These are phyloP conservation scores for Danaus plexippus DNA, from an alignment of 1,140 invertebrate species.

Conservation along the genomic window DNA sequence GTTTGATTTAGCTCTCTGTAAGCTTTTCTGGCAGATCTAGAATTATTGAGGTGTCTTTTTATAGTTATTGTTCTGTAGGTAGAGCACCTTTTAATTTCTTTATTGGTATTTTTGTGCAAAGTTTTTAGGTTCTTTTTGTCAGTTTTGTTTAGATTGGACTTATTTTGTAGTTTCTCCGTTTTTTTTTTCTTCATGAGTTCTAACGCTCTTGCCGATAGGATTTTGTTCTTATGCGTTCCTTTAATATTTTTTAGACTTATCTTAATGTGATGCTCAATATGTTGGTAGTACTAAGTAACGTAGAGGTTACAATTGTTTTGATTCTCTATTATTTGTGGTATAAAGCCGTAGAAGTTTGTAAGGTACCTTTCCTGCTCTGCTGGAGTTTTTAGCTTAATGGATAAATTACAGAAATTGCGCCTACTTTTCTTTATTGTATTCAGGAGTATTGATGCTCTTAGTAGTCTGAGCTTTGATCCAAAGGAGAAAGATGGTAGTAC, in stretches of 20 bases:
- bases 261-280: conserved; percentile 18
- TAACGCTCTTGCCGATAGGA: conserved; percentile 22
- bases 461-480: conserved; percentile 26
- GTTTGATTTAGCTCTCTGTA: conserved; percentile 21
- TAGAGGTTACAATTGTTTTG: conserved; percentile 11
- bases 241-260: conserved; percentile 26
- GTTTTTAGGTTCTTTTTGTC: conserved; percentile 23
- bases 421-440: conserved; percentile 22
- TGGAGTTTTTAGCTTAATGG: conserved; percentile 19
- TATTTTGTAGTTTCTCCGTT: conserved; percentile 27
- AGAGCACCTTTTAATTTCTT: conserved; percentile 28
- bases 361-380: conserved; percentile 24
- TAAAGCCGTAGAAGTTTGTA: conserved; percentile 16
- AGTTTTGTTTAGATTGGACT: conserved; percentile 18
- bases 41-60: conserved; percentile 18
- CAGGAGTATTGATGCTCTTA: conserved; percentile 24
- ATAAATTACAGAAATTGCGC: conserved; percentile 18
- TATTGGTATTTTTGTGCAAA: conserved; percentile 28
- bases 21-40: conserved; percentile 21
- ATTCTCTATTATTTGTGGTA: conserved; percentile 21
- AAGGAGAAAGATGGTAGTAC: conserved; percentile 21
- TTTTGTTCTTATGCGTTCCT: conserved; percentile 10
- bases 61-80: conserved; percentile 21
- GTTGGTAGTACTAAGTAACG: conserved; percentile 23
- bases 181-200: conserved; percentile 27